phyloP scores from a whole-genome alignment of 2,888 invertebrate species.

The Microctonus brassicae region DNA sequence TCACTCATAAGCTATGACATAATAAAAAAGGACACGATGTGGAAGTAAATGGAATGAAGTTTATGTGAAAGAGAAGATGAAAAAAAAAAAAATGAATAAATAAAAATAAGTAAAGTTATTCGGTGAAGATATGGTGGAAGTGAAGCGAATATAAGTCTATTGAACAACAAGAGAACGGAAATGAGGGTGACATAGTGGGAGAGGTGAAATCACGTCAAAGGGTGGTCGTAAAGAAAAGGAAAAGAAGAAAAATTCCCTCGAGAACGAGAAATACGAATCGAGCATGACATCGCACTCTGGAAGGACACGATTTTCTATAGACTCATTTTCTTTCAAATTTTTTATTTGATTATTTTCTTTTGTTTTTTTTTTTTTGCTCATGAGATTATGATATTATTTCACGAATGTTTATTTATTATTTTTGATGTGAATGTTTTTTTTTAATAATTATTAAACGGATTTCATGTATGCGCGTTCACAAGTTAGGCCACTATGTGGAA shows the following conservation, averaged over 20 bases:
- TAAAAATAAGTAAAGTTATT: neutral
- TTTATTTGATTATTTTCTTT: neutral
- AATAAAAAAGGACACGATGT: neutral
- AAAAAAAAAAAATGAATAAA: too few relatives aligned
- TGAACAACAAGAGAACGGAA: neutral
- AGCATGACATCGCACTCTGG: constrained; percentile 28
- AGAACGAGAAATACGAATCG: constrained; percentile 15
- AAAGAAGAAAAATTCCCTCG: neutral
- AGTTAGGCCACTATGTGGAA: too few relatives aligned
- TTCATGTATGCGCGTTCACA: too few relatives aligned
- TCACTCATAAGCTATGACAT: neutral
- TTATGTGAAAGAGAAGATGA: neutral
- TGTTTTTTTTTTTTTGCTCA: neutral
- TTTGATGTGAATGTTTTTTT: too few relatives aligned
- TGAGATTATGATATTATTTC: neutral
- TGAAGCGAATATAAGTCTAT: neutral
- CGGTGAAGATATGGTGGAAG: neutral
- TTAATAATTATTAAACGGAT: too few relatives aligned
- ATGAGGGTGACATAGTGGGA: neutral
- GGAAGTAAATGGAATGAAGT: neutral
- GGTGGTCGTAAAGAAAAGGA: neutral
- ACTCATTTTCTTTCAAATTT: constrained; percentile 12
- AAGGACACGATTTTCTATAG: constrained; percentile 9
- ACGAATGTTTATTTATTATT: too few relatives aligned
- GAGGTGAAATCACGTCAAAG: neutral